phyloP scores from a whole-genome alignment of 2,888 invertebrate species.

The Andrena marginata region DNA sequence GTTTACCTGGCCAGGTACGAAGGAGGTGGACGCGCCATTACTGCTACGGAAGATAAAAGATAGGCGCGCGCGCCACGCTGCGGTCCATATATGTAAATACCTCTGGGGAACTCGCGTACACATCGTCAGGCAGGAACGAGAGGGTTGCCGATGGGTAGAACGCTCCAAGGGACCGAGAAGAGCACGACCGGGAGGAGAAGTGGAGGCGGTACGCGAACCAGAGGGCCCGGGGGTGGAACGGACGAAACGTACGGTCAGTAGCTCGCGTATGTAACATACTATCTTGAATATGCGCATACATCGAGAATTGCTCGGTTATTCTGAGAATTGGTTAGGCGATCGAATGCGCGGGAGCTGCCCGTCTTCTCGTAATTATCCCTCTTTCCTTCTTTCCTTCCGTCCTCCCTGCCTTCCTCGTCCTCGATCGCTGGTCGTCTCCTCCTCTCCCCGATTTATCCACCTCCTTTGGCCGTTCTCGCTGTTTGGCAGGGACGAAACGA shows the following conservation, averaged over 20 bases:
- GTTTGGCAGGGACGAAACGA: neutral
- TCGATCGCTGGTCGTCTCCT: constrained; percentile 5
- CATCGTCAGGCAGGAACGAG: constrained; percentile 63
- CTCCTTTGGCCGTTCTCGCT: neutral
- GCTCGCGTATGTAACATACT: constrained; percentile 84
- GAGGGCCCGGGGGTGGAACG: constrained; percentile 66
- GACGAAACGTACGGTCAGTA: constrained; percentile 80
- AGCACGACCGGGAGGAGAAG: constrained; percentile 37
- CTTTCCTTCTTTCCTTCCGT: constrained; percentile 76
- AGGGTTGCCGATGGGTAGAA: constrained; percentile 65
- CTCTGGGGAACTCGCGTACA: constrained; percentile 80
- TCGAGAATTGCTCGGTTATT: constrained; percentile 80
- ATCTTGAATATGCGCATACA: constrained; percentile 85
- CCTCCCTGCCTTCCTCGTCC: constrained; percentile 65
- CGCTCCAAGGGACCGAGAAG: constrained; percentile 50
- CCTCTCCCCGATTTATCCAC: neutral
- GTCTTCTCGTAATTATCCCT: constrained; percentile 84
- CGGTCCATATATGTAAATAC: constrained; percentile 85
- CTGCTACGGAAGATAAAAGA: constrained; percentile 83
- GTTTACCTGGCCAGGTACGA: constrained; percentile 76
- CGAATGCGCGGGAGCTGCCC: constrained; percentile 83
- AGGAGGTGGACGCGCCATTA: constrained; percentile 78
- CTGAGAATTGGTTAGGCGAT: constrained; percentile 83
- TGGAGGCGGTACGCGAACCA: constrained; percentile 49
- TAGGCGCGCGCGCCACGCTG: constrained; percentile 81